These are phyloP conservation scores for Sitophilus oryzae DNA, from an alignment of 1,140 invertebrate genomes.

Conservation along the genomic window DNA sequence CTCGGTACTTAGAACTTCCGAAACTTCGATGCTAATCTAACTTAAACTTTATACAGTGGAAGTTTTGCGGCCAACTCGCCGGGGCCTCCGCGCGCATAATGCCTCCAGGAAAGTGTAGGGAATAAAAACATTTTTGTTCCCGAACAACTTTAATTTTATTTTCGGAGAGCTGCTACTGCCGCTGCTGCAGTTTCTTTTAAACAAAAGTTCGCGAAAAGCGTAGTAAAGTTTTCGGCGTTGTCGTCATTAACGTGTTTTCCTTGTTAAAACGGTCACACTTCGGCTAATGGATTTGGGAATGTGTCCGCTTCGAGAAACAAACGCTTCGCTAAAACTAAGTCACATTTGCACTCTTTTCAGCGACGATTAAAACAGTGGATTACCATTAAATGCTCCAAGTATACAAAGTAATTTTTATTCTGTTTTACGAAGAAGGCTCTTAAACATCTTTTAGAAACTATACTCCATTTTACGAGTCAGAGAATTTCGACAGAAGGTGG, in stretches of 20 bases:
- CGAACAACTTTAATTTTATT: slow-evolving; percentile 19
- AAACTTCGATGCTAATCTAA: slow-evolving; percentile 21
- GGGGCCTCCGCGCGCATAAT: slow-evolving; percentile 16
- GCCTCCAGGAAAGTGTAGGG: slow-evolving; percentile 15
- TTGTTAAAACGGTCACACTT: slow-evolving; percentile 11
- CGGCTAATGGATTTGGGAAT: not conserved
- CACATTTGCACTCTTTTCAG: too few relatives aligned
- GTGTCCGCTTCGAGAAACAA: too few relatives aligned
- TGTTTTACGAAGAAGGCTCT: too few relatives aligned
- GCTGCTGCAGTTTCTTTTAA: slow-evolving; percentile 12
- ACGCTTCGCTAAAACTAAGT: too few relatives aligned
- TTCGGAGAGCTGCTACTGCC: too few relatives aligned
- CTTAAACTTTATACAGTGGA: slow-evolving; percentile 20
- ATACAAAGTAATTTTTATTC: too few relatives aligned
- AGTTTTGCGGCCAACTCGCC: slow-evolving; percentile 18
- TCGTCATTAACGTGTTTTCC: slow-evolving; percentile 21
- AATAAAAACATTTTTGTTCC: slow-evolving; percentile 24
- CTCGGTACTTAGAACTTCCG: slow-evolving; percentile 19
- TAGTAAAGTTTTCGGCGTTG: slow-evolving; percentile 14
- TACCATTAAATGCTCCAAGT: too few relatives aligned
- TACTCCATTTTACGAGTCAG: too few relatives aligned
- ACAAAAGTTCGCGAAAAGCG: not conserved
- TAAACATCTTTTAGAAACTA: too few relatives aligned
- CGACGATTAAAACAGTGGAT: too few relatives aligned
- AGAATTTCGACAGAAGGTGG: too few relatives aligned